Conservation (phyloP, 1,140 invertebrate species). For the Macrocentrus cingulum region DNA sequence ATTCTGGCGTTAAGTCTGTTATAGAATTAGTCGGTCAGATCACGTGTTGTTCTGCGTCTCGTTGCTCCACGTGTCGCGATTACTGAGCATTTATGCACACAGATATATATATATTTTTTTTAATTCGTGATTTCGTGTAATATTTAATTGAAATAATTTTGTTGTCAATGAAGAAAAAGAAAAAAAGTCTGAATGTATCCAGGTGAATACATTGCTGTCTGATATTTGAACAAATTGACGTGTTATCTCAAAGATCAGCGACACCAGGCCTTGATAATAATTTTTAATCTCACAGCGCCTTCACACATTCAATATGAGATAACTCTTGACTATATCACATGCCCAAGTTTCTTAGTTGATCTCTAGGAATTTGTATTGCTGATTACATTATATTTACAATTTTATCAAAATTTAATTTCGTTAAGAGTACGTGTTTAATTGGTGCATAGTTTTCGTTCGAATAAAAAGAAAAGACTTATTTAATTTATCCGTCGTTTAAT, state of each 20-base stretch:
- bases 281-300: constrained; percentile 11
- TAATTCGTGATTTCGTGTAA: not conserved
- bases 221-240: constrained; percentile 2
- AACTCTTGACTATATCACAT: constrained; percentile 14
- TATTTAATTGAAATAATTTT: not conserved
- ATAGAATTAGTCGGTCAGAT: constrained; percentile 10
- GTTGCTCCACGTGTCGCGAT: no score
- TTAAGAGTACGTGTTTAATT: not conserved
- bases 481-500: no score
- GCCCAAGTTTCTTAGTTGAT: constrained; percentile 3
- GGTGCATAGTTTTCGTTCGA: no score
- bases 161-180: not conserved
- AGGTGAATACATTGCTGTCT: not conserved
- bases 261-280: constrained; percentile 15
- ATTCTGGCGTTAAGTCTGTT: constrained; percentile 2
- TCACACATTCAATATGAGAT: constrained; percentile 10
- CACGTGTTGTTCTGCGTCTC: not conserved
- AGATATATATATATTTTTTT: not conserved
- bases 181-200: not conserved
- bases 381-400: not conserved
- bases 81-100: not conserved
- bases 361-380: constrained; percentile 2
- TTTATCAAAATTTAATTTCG: no score
- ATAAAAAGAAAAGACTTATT: no score
- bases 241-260: constrained; percentile 15